Conservation (phyloP, 2,113 vertebrate genomes). For the Heptranchias perlo region DNA sequence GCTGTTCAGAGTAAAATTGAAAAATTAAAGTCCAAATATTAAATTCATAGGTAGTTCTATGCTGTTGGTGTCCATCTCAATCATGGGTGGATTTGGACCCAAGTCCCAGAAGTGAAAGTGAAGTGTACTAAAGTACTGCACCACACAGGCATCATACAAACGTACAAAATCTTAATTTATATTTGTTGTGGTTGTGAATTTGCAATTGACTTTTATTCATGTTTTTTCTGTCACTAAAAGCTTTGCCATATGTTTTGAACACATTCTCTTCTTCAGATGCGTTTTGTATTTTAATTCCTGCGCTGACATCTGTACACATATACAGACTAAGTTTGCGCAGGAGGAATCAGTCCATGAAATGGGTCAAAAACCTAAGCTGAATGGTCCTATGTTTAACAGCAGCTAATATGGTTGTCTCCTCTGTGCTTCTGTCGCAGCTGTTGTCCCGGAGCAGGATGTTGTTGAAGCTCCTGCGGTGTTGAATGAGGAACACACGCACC, state of each 20-base stretch:
- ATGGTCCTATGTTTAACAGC: background rate
- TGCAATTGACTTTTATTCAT: background rate
- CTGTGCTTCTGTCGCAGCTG: slow-evolving; percentile 52
- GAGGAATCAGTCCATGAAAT: background rate
- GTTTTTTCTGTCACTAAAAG: background rate
- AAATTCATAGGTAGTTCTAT: background rate
- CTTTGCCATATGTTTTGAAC: background rate
- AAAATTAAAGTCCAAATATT: background rate
- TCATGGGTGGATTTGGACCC: background rate
- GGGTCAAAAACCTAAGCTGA: background rate
- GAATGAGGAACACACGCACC: slow-evolving; percentile 90
- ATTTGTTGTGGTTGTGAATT: background rate
- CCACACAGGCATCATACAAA: background rate
- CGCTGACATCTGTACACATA: background rate
- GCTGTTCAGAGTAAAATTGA: background rate
- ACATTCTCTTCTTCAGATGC: background rate
- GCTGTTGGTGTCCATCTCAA: background rate
- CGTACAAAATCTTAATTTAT: background rate
- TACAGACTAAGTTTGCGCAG: background rate
- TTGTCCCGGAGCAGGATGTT: slow-evolving; percentile 80
- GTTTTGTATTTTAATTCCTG: background rate
- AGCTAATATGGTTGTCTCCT: background rate
- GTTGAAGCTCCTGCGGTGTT: slow-evolving; percentile 88
- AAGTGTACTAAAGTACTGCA: background rate
- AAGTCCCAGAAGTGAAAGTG: background rate